phyloP scores from a whole-genome alignment of 2,888 invertebrate genomes.

The Liodrosophila aerea region DNA sequence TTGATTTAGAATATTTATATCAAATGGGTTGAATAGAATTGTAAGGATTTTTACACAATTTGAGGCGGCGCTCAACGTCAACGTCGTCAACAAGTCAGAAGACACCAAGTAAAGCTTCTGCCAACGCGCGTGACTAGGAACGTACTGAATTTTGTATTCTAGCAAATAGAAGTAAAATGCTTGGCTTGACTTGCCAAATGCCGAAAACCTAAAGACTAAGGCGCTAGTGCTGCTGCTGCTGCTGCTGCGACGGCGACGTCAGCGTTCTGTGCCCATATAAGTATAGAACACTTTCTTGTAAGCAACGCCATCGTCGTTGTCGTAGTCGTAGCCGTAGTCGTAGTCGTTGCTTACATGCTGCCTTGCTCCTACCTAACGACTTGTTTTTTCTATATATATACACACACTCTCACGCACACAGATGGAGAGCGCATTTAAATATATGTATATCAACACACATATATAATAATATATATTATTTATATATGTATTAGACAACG shows the following conservation, averaged over 20 bases:
- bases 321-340: conserved; percentile 18
- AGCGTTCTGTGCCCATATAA: conserved; percentile 67
- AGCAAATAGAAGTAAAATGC: conserved; percentile 69
- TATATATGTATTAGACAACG: conserved; percentile 76
- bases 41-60: conserved; percentile 69
- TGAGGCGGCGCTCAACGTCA: conserved; percentile 63
- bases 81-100: conserved; percentile 49
- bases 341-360: conserved; percentile 49
- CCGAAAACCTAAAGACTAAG: conserved; percentile 66
- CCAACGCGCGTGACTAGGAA: conserved; percentile 79
- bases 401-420: conserved; percentile 27
- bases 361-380: conserved; percentile 57
- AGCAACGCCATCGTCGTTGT: conserved; percentile 52
- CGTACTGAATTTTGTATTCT: conserved; percentile 78
- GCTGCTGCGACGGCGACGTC: conserved; percentile 52
- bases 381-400: conserved; percentile 46
- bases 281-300: conserved; percentile 77
- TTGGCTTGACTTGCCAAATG: conserved; percentile 56
- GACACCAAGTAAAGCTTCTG: conserved; percentile 78
- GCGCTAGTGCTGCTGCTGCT: conserved; percentile 63
- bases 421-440: conserved; percentile 62
- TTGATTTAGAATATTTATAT: conserved; percentile 42
- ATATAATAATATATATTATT: conserved; percentile 79
- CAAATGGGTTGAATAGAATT: conserved; percentile 20
- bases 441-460: conserved; percentile 60